These are phyloP conservation scores for Xanthorhoe designata DNA, from an alignment of 2,888 invertebrate genomes.

Conservation along the genomic window DNA sequence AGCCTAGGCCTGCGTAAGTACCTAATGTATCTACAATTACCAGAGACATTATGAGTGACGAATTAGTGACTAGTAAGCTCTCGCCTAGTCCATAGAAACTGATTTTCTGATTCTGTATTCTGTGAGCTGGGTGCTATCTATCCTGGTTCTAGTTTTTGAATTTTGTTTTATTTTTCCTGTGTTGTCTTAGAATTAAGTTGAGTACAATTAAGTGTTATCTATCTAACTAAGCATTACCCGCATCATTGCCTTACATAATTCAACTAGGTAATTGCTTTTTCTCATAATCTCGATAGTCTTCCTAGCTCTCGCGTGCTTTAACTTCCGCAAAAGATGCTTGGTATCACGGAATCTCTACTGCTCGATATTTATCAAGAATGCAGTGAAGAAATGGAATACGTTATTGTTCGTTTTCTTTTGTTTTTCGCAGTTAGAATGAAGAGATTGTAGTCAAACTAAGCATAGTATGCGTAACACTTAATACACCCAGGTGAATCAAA, in stretches of 20 bases:
- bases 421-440: constrained; percentile 5
- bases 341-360: constrained; percentile 38
- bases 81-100: too few relatives aligned
- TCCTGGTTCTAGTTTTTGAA: too few relatives aligned
- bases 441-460: too few relatives aligned
- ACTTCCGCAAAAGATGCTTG: constrained; percentile 60
- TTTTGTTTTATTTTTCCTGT: too few relatives aligned
- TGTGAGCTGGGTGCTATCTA: neutral
- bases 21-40: too few relatives aligned
- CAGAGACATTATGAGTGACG: neutral
- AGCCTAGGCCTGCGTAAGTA: too few relatives aligned
- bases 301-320: constrained; percentile 65
- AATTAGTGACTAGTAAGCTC: neutral
- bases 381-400: constrained; percentile 27
- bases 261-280: constrained; percentile 70
- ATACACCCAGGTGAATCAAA: too few relatives aligned
- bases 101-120: neutral
- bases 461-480: too few relatives aligned
- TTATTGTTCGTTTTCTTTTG: constrained; percentile 22
- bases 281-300: constrained; percentile 73
- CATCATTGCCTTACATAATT: constrained; percentile 73
- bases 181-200: too few relatives aligned
- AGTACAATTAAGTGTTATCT: too few relatives aligned
- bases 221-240: constrained; percentile 60
- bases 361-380: constrained; percentile 37